A percentile compares a stretch with the other conserved stretches of the same genome.
Evolutionary conservation across 2,113 vertebrate genomes (phyloP).

Genomic region (Tympanuchus pallidicinctus): DNA sequence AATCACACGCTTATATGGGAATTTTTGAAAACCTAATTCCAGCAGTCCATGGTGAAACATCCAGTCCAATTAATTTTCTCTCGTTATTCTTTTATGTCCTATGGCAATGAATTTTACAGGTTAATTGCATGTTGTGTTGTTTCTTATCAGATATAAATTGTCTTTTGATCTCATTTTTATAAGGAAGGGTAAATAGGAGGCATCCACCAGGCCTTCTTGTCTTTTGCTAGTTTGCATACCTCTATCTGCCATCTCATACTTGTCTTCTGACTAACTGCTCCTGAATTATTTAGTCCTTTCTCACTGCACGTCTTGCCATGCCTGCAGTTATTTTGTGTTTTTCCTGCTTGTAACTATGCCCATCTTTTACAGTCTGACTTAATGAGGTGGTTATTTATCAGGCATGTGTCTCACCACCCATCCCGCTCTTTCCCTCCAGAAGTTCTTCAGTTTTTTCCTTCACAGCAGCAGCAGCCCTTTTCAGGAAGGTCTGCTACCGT

Average conservation of each 20-base stretch:
- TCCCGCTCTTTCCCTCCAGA: background rate
- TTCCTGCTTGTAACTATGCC: background rate
- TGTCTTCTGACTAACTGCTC: conserved; percentile 38
- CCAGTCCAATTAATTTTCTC: background rate
- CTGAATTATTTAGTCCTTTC: conserved; percentile 26
- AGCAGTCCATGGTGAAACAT: background rate
- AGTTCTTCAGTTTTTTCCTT: background rate
- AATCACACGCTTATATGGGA: background rate
- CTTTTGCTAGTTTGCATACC: conserved; percentile 21
- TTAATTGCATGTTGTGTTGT: background rate
- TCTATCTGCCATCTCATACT: conserved; percentile 26
- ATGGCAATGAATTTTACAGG: conserved; percentile 5
- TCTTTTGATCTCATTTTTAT: conserved; percentile 45
- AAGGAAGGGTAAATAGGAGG: conserved; percentile 24
- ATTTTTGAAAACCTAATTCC: conserved; percentile 5
- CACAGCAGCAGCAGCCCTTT: background rate
- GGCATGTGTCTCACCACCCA: background rate
- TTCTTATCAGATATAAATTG: conserved; percentile 15
- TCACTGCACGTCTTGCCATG: background rate
- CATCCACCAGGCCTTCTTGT: conserved; percentile 31
- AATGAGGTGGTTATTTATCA: background rate
- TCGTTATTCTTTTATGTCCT: background rate
- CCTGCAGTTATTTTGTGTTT: background rate
- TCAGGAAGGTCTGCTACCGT: background rate
- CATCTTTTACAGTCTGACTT: background rate